Percentiles rank a stretch among this genome's conserved stretches.
phyloP scores from a whole-genome alignment of 2,113 vertebrate species.

The Pelodiscus sinensis region DNA sequence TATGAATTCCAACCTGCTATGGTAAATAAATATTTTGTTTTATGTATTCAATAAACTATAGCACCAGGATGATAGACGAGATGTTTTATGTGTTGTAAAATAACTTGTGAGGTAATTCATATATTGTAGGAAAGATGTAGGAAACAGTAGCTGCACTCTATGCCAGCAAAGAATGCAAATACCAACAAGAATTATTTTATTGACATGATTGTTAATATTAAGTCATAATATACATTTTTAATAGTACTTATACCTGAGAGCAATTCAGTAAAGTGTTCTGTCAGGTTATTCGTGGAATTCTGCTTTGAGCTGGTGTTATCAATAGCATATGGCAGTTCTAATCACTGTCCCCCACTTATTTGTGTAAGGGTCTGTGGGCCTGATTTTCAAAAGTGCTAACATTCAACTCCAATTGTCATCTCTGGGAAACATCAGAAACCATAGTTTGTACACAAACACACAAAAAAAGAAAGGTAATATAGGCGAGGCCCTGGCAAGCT shows the following conservation, averaged over 20 bases:
- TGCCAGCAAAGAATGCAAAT: background rate
- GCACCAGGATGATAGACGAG: background rate
- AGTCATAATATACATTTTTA: background rate
- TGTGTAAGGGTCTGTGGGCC: background rate
- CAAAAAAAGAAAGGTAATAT: background rate
- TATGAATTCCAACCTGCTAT: background rate
- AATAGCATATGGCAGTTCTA: background rate
- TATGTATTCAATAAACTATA: background rate
- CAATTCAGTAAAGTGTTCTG: background rate
- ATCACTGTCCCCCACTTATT: background rate
- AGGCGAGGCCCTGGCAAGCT: rapidly evolving
- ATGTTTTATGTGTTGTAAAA: background rate
- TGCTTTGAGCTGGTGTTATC: background rate
- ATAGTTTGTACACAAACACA: background rate
- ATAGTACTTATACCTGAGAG: background rate
- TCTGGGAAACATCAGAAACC: background rate
- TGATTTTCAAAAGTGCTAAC: background rate
- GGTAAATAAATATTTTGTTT: background rate
- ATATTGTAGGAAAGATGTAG: background rate
- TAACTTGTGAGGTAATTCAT: background rate
- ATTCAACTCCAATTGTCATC: background rate
- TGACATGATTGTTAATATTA: background rate
- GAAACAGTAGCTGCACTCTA: rapidly evolving
- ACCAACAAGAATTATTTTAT: background rate
- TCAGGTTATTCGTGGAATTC: background rate